Percentiles rank a stretch among this genome's conserved stretches.
phyloP scores from a whole-genome alignment of 2,113 vertebrate genomes.

The Colistium nudipinnis region DNA sequence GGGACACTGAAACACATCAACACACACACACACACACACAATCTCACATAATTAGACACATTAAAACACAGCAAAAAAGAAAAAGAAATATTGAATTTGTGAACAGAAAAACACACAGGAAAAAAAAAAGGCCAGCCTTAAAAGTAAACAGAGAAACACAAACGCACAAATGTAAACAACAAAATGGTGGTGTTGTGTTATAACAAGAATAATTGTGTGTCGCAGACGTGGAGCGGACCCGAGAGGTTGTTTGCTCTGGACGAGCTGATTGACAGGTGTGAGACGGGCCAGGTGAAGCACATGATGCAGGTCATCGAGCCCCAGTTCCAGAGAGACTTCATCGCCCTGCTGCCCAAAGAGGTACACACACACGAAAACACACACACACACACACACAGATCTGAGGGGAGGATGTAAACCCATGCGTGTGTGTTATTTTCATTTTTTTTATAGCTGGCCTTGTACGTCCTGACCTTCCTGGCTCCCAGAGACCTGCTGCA shows the following conservation, averaged over 20 bases:
- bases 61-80: not conserved
- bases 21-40: not conserved
- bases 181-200: too few relatives aligned
- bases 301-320: slow-evolving; percentile 99
- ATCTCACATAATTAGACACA: too few relatives aligned
- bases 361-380: slow-evolving; percentile 74
- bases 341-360: slow-evolving; percentile 98
- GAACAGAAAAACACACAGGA: not conserved
- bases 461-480: slow-evolving; percentile 97
- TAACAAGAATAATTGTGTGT: not conserved
- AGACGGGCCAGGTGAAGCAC: slow-evolving; percentile 96
- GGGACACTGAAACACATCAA: too few relatives aligned
- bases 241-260: slow-evolving; percentile 96
- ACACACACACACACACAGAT: too few relatives aligned
- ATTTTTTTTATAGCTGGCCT: slow-evolving; percentile 89
- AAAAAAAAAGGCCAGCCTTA: too few relatives aligned
- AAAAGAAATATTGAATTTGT: not conserved
- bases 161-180: not conserved
- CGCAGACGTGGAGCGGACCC: slow-evolving; percentile 83
- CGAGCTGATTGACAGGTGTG: slow-evolving; percentile 95
- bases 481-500: slow-evolving; percentile 95
- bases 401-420: not conserved
- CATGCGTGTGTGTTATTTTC: not conserved
- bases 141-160: not conserved
- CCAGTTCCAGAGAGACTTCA: slow-evolving; percentile 98